Evolutionary conservation across 2,888 invertebrate genomes (phyloP), one percentile per base, ranked within the genome.

Genomic region (Calameuta idolon): DNA sequence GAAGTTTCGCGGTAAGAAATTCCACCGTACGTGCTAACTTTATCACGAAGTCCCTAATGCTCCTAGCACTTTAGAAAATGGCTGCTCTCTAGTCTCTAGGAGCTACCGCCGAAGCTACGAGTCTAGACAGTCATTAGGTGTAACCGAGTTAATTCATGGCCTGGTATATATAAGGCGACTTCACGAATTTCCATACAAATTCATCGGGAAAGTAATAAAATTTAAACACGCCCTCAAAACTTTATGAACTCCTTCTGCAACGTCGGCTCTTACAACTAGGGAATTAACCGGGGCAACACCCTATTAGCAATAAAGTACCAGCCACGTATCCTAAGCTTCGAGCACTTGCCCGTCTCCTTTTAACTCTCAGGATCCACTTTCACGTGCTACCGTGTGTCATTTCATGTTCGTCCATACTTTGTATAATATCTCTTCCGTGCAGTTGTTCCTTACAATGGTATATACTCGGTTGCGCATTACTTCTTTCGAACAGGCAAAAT

Each of bases 261-360:
- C 69, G 69, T 79, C 79, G 81, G 81, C 82, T 80, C 81, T 79
- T 77, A 81, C 79, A 81, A 81, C 86, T 82, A 79, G 79, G 79
- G 84, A 86, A 86, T 87, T 86, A 87, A 86, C 83, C 86, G 82
- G 83, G 71, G 85, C 84, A 87, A 87, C 87, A 88, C 87, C 86
- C 89, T 88, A 89, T 89, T 89, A 89, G 87, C 88, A 87, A 89
- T 88, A 88, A 89, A 89, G 84, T 84, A 84, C 84, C 83, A 83
- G 82, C 80, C 82, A 80, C 79, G 76, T 79, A 79, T 79, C 79
- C 79, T 79, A 74, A 71, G 75, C 55, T 23, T 23, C 23, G 55
- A 55, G 55, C 23, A 55, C 55, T 55, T 55, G 23, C 23, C 9
- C 15, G 0, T 55, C 55, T 55, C 9, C 23, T 55, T 55, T 2